A percentile compares a stretch with the other conserved stretches of the same genome.
Conservation (phyloP, 2,888 invertebrate species). For the Gisinianus flammeolus region DNA sequence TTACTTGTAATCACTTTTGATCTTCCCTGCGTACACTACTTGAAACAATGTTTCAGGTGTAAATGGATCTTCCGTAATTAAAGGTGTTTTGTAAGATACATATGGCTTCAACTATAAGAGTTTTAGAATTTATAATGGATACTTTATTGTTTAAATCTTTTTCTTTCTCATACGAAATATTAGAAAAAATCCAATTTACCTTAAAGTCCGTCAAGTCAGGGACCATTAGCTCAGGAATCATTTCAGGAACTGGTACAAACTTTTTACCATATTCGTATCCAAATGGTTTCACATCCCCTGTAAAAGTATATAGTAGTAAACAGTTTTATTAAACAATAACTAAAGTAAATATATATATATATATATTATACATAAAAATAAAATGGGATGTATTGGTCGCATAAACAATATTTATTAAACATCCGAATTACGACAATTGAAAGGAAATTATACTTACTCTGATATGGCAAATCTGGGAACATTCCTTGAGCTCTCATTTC, state of each 20-base stretch:
- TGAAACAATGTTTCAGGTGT: slow-evolving; percentile 83
- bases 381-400: not conserved
- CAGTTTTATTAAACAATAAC: slow-evolving; percentile 10
- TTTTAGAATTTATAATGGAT: slow-evolving; percentile 34
- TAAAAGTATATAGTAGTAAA: slow-evolving; percentile 22
- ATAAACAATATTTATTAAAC: not conserved
- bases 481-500: slow-evolving; percentile 66
- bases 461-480: slow-evolving; percentile 71
- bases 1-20: slow-evolving; percentile 71
- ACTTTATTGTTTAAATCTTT: not conserved
- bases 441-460: slow-evolving; percentile 68
- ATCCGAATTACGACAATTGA: not conserved
- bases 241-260: slow-evolving; percentile 77
- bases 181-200: slow-evolving; percentile 62
- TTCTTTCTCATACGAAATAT: not conserved
- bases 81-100: slow-evolving; percentile 82
- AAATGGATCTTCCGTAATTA: slow-evolving; percentile 79
- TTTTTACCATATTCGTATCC: slow-evolving; percentile 69
- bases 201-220: slow-evolving; percentile 83
- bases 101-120: slow-evolving; percentile 81
- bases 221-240: slow-evolving; percentile 89
- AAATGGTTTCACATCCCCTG: slow-evolving; percentile 72
- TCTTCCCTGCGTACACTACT: slow-evolving; percentile 79
- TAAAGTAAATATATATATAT: not conserved
- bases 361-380: not conserved